A percentile compares a stretch with the other conserved stretches of the same genome.
Evolutionary conservation across 2,888 invertebrate species (phyloP).

Genomic region (Gymnosoma rotundatum): DNA sequence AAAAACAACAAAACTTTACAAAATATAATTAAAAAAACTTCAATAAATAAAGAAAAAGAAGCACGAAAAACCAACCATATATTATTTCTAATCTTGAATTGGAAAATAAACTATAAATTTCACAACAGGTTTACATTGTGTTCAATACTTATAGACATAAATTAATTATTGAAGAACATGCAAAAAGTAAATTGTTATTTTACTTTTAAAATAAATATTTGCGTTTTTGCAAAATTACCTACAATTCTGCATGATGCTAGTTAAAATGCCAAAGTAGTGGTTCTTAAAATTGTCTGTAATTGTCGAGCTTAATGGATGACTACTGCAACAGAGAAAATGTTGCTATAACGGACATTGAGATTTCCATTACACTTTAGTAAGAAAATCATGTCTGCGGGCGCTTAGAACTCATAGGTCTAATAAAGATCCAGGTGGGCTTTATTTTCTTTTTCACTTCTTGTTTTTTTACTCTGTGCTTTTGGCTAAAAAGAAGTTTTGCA

Average conservation of each 20-base stretch:
- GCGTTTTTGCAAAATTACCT: not conserved
- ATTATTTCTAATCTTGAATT: not conserved
- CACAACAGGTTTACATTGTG: not conserved
- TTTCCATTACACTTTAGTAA: no score
- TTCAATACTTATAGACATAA: not conserved
- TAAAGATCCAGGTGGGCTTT: no score
- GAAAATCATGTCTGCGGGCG: no score
- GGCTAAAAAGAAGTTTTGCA: no score
- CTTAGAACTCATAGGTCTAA: no score
- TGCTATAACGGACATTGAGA: no score
- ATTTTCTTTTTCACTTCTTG: no score
- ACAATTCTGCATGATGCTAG: constrained; percentile 10
- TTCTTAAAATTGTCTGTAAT: not conserved
- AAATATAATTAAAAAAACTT: not conserved
- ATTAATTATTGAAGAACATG: not conserved
- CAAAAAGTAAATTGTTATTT: not conserved
- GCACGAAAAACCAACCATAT: not conserved
- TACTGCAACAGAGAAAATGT: no score
- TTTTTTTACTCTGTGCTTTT: no score
- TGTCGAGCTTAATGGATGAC: no score
- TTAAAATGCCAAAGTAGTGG: not conserved
- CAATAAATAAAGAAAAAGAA: not conserved
- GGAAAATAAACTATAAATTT: not conserved
- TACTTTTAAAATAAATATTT: constrained; percentile 25
- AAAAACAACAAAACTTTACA: no score